Evolutionary conservation across 2,113 vertebrate genomes (phyloP).

Genomic region (Neotragus moschatus): DNA sequence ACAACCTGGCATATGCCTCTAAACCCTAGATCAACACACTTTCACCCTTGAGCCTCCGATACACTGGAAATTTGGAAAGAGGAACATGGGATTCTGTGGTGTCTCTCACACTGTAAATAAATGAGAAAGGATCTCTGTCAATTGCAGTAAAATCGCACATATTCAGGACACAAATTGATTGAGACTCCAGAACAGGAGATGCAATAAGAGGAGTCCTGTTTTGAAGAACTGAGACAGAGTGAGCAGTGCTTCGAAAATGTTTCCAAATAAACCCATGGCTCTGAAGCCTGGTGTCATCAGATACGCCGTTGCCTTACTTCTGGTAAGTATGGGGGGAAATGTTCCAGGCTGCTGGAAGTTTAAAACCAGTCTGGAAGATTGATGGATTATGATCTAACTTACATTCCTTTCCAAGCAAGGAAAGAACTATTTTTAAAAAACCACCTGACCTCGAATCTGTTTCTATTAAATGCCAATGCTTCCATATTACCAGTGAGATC

Average conservation of each 20-base stretch:
- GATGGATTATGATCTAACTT: slow-evolving; percentile 53
- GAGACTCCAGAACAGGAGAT: not conserved
- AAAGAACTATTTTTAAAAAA: slow-evolving; percentile 68
- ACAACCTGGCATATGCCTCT: too few relatives aligned
- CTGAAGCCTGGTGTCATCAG: not conserved
- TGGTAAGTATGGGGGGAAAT: not conserved
- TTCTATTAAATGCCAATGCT: slow-evolving; percentile 67
- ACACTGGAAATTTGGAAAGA: not conserved
- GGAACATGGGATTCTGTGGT: rapidly evolving
- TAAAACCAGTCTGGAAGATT: slow-evolving; percentile 42
- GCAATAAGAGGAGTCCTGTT: not conserved
- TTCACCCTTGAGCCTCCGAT: rapidly evolving
- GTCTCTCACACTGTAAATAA: not conserved
- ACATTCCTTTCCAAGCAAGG: slow-evolving; percentile 55
- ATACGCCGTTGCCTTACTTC: slow-evolving; percentile 4
- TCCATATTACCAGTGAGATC: slow-evolving; percentile 73
- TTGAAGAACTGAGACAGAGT: not conserved
- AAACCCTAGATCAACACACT: not conserved
- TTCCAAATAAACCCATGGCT: not conserved
- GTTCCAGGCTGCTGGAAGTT: slow-evolving; percentile 42
- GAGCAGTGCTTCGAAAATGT: not conserved
- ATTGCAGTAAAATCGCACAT: not conserved
- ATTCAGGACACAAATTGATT: not conserved
- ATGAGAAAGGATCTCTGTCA: not conserved
- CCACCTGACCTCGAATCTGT: slow-evolving; percentile 49